Percentiles rank a stretch among this genome's conserved stretches.
Evolutionary conservation across 2,113 vertebrate species (phyloP).

Genomic region (Alces alces): DNA sequence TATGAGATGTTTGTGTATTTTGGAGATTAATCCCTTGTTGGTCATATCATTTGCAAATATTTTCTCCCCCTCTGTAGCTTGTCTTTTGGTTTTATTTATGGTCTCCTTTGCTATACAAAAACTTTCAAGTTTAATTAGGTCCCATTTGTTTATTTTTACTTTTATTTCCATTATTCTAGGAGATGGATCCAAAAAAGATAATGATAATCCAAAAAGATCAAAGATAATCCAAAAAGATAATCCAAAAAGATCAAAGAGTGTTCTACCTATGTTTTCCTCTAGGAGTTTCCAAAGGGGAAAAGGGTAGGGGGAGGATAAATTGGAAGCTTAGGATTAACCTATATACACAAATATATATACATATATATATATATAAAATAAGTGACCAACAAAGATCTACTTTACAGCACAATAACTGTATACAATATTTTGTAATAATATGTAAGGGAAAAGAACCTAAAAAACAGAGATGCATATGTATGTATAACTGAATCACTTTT

Average conservation of each 20-base stretch:
- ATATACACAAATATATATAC: neutral
- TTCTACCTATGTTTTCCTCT: neutral
- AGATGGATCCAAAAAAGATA: neutral
- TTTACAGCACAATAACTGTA: neutral
- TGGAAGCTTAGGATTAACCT: neutral
- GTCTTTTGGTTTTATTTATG: neutral
- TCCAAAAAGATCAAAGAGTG: neutral
- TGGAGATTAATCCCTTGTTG: neutral
- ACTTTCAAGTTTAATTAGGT: neutral
- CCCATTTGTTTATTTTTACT: neutral
- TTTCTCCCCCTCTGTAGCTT: neutral
- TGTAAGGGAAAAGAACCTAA: neutral
- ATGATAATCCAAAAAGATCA: too few relatives aligned
- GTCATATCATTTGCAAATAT: neutral
- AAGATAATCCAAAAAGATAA: too few relatives aligned
- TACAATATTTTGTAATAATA: neutral
- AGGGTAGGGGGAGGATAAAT: neutral
- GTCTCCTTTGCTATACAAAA: neutral
- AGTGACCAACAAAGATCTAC: neutral
- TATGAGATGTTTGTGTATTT: neutral
- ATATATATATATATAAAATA: neutral
- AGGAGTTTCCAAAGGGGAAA: neutral
- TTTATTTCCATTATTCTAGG: neutral
- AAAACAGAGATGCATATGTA: neutral
- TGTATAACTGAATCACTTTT: neutral